Base-by-base conservation (phyloP, 2,113 vertebrate genomes). In the Odontophorus gujanensis region DNA sequence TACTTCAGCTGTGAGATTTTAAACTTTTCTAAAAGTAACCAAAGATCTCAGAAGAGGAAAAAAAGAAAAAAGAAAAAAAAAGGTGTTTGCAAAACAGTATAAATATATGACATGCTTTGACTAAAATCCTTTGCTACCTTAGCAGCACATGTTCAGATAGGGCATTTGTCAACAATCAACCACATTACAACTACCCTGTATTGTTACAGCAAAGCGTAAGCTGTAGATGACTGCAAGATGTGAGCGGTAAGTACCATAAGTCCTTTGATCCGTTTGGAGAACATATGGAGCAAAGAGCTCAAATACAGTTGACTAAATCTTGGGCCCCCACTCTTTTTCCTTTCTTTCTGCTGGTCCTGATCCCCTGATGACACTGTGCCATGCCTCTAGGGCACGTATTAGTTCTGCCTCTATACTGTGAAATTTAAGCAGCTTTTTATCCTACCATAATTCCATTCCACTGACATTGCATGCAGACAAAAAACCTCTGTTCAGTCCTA, bases 401-500 rank as follows among this genome's bases (percentile, higher is more conserved):
- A 85, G 78, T 75, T 85, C 85, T 83, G 67, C 61, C 80, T 90
- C 76, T 87, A 90, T 88, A 90, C 80, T n/a, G 68, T 43, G 72
- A 90, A 82, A 78, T 94, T 93, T 88, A 95, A 94, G 93, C 73
- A 91, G 59, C 57, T 90, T 86, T 87, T 74, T 16, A 69, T 80
- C 13, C 73, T 55, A 14, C 65, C 69, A 4, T 68, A 94, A 92
- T 83, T 88, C 85, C 61, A 90, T 71, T 72, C 73, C 47, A 74
- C 34, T 74, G 76, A 76, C 65, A 63, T 57, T 76, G 75, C n/a
- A 90, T 18, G 16, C 26, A 89, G 81, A 66, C 58, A 87, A 76
- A 94, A 94, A 82, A 65, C 53, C 43, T 91, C 62, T 47, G 51
- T 61, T 95, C 87, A 76, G 87, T 78, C 62, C 51, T 76, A 75